Evolutionary conservation across 2,797 vertebrate genomes (phyloP).

Genomic region (Tangara arthus): DNA sequence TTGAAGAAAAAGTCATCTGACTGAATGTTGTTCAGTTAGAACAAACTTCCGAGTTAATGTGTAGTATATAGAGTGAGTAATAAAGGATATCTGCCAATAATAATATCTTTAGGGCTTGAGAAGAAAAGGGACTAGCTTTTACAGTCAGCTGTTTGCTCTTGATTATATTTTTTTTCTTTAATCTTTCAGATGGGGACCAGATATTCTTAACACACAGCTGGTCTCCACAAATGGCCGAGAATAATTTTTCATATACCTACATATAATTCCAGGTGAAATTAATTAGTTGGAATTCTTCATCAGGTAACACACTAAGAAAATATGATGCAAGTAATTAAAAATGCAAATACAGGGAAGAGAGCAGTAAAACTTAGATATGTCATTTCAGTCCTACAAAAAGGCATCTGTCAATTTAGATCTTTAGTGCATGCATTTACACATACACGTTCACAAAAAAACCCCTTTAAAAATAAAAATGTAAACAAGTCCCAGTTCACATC

Average conservation of each 20-base stretch:
- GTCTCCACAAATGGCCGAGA: constrained; percentile 62
- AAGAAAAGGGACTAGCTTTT: constrained; percentile 55
- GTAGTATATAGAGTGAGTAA: constrained; percentile 51
- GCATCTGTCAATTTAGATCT: constrained; percentile 62
- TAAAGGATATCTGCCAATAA: constrained; percentile 69
- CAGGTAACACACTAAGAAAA: constrained; percentile 70
- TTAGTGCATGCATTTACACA: neutral
- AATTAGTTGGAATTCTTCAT: constrained; percentile 67
- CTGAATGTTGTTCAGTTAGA: constrained; percentile 28
- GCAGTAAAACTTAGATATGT: constrained; percentile 49
- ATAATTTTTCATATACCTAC: constrained; percentile 53
- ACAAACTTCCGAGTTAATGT: constrained; percentile 56
- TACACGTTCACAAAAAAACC: neutral
- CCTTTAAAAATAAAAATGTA: constrained; percentile 60
- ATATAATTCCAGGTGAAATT: constrained; percentile 74
- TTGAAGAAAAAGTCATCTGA: constrained; percentile 39
- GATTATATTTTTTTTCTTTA: neutral
- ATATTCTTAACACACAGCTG: constrained; percentile 72
- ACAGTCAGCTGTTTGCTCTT: constrained; percentile 69
- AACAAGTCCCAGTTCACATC: constrained; percentile 30
- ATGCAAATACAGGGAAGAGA: constrained; percentile 60
- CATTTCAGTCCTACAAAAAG: constrained; percentile 65
- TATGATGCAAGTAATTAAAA: constrained; percentile 70
- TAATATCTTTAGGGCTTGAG: constrained; percentile 56
- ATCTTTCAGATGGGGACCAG: constrained; percentile 61